These are phyloP conservation scores for Geotrupes spiniger DNA, from an alignment of 2,888 invertebrate genomes.

Conservation along the genomic window DNA sequence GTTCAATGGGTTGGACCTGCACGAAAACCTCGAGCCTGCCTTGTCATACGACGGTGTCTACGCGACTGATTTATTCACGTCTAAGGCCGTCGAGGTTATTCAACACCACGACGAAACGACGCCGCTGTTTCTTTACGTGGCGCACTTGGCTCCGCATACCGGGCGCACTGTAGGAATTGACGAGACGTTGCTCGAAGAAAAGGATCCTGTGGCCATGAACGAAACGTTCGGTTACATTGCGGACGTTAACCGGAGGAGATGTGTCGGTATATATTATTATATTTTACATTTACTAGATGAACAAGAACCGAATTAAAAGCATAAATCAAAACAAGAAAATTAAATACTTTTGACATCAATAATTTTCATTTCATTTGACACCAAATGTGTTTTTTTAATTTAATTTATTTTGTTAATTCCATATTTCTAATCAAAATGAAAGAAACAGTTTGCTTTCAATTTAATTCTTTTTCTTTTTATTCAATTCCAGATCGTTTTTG, in stretches of 20 bases:
- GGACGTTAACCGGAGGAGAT: conserved; percentile 61
- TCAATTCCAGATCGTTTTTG: no score
- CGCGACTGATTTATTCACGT: conserved; percentile 66
- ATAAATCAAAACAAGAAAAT: no score
- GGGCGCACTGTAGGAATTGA: conserved; percentile 42
- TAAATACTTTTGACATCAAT: no score
- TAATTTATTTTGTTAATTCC: no score
- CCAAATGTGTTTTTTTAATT: no score
- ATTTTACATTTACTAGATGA: no score
- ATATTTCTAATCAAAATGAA: no score
- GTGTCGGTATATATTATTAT: conserved; percentile 64
- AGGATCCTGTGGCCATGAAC: conserved; percentile 57
- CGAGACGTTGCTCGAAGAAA: conserved; percentile 66
- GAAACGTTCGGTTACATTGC: conserved; percentile 64
- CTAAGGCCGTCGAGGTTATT: conserved; percentile 63
- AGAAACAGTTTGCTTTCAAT: no score
- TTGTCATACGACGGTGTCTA: conserved; percentile 59
- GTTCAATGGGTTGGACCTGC: conserved; percentile 47
- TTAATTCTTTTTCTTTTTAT: no score
- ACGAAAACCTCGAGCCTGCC: conserved; percentile 44
- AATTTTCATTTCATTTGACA: no score
- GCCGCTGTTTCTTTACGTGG: conserved; percentile 75
- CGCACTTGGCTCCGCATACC: conserved; percentile 72
- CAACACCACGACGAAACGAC: conserved; percentile 53
- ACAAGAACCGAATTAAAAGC: no score